Conservation (phyloP, 2,797 vertebrate genomes). For the Labeo calbasu region DNA sequence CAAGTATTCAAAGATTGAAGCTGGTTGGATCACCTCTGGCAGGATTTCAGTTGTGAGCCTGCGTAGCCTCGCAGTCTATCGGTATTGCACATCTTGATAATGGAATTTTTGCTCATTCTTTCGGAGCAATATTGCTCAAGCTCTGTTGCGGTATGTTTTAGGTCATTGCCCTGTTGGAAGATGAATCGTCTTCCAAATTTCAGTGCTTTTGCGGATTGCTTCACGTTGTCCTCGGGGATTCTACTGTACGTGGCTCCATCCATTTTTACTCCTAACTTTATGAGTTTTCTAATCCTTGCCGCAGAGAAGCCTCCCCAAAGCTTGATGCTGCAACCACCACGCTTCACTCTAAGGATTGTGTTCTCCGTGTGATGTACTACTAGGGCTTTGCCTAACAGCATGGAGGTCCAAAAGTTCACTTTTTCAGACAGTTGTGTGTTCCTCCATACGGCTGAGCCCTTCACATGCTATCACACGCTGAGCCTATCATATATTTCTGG, state of each 20-base stretch:
- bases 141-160: slow-evolving; percentile 42
- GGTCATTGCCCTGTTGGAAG: slow-evolving; percentile 39
- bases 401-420: background rate
- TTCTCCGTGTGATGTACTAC: background rate
- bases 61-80: background rate
- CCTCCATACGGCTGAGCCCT: background rate
- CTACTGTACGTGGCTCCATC: slow-evolving; percentile 30
- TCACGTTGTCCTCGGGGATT: slow-evolving; percentile 30
- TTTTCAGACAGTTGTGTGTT: background rate
- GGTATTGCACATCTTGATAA: slow-evolving; percentile 16
- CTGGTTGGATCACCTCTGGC: slow-evolving; percentile 20
- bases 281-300: slow-evolving; percentile 44
- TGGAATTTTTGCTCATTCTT: slow-evolving; percentile 19
- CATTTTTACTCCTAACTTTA: slow-evolving; percentile 38
- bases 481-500: background rate
- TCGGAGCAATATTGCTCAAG: slow-evolving; percentile 7
- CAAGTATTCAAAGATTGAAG: slow-evolving; percentile 2
- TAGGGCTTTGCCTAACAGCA: background rate
- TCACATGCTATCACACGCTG: background rate
- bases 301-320: slow-evolving; percentile 24
- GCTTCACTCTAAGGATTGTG: slow-evolving; percentile 11
- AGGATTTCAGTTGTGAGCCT: slow-evolving; percentile 4
- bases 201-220: slow-evolving; percentile 27
- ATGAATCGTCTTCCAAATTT: slow-evolving; percentile 41
- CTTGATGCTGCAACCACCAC: slow-evolving; percentile 16